phyloP scores from a whole-genome alignment of 2,797 vertebrate species.

The Streptopelia turtur region DNA sequence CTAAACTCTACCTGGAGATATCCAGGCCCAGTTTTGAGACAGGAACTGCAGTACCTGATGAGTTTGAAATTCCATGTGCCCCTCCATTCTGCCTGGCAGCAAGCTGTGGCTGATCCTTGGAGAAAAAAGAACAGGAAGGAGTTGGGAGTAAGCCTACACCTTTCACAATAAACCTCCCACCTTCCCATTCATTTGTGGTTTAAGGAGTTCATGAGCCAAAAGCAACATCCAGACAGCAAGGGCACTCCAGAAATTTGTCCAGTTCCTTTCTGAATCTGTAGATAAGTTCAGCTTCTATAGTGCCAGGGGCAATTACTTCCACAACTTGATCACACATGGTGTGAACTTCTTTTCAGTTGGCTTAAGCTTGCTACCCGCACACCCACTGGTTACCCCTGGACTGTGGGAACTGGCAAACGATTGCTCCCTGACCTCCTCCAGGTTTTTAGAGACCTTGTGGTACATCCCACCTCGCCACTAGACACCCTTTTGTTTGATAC shows the following conservation, averaged over 20 bases:
- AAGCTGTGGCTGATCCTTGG: not conserved
- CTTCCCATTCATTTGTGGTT: not conserved
- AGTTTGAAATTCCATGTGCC: not conserved
- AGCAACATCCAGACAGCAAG: not conserved
- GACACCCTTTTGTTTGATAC: not conserved
- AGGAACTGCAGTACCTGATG: not conserved
- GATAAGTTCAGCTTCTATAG: not conserved
- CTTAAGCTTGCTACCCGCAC: not conserved
- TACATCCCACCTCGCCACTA: not conserved
- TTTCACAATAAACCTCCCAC: not conserved
- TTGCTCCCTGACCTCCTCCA: not conserved
- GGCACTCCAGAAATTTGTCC: accelerated
- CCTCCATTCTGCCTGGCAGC: not conserved
- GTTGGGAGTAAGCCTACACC: not conserved
- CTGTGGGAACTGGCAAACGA: accelerated
- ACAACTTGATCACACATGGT: accelerated
- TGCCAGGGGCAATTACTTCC: accelerated
- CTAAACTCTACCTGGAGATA: not conserved
- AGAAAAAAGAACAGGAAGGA: not conserved
- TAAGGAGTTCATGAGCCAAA: not conserved
- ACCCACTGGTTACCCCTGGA: not conserved
- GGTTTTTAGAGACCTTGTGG: not conserved
- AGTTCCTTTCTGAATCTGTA: not conserved
- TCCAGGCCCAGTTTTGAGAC: not conserved
- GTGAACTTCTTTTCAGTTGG: not conserved